Base-by-base conservation (phyloP, 1,140 invertebrate species). In the Sitodiplosis mosellana region DNA sequence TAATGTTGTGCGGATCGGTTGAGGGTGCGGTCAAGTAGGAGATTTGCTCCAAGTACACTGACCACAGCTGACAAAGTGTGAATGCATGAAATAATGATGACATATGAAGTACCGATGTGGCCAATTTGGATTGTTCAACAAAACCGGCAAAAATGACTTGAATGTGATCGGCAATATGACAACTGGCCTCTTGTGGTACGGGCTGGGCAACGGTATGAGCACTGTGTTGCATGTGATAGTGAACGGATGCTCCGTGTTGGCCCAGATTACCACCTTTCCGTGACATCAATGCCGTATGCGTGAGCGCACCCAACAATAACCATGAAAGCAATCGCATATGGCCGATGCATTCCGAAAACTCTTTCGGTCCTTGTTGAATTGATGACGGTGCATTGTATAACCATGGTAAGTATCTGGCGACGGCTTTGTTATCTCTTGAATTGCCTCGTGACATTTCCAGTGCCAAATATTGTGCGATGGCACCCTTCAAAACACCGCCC, bases 101-200 rank as follows among this genome's bases (percentile, higher is more conserved):
- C 90, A 97, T 95, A 59, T 97, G 90, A 27, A 87, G 71, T 1
- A 90, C 77, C 4, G 81, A 86, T 4, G 82, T 74, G 3, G 27
- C 27, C 27, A 27, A 5, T 69, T 93, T 95, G 5, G 84, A 84
- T 59, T 95, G 90, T 65, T 98, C 94, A 34, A 90, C 88, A 74
- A 98, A 99, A 11, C 90, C 92, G 15, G 88, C 82, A 66, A 99
- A 78, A 54, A 88, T 83, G 47, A 91, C 86, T 73, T 98, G 89
- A 49, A 98, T 81, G 61, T 97, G 90, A 71, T 98, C 94, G 22
- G 93, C 90, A 56, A 99, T 87, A 60, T 95, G 86, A 57, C 87
- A 89, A 21, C 87, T 91, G 34, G 88, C 87, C 66, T 97, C 93
- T 57, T 96, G 82, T 15, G 94, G 93, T 51, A 99, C 81, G 11